Conservation (phyloP, 37 sponge, comb jelly and placozoan genomes). For the Ephydatia muelleri region DNA sequence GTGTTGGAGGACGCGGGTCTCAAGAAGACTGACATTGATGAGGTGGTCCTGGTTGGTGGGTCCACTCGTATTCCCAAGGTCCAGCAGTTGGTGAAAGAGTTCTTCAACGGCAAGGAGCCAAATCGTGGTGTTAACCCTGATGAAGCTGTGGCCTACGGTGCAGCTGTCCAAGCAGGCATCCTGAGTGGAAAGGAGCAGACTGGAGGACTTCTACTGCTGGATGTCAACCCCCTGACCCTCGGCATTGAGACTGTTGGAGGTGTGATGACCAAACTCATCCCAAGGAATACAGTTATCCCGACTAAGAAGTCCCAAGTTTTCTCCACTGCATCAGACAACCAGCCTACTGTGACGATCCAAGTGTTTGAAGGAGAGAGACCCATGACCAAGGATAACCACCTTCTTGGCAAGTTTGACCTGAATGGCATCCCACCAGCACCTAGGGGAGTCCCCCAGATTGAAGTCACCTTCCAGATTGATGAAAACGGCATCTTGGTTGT, state of each 20-base stretch:
- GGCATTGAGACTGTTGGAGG: slow-evolving; percentile 99
- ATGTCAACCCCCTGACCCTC: slow-evolving; percentile 97
- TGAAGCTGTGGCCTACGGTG: slow-evolving; percentile 99
- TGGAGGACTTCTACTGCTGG: slow-evolving; percentile 82
- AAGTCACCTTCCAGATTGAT: slow-evolving; percentile 99
- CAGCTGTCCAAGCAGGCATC: slow-evolving; percentile 98
- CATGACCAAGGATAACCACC: slow-evolving; percentile 98
- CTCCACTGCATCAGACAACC: slow-evolving; percentile 98
- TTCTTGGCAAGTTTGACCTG: slow-evolving; percentile 96
- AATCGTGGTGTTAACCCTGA: slow-evolving; percentile 97
- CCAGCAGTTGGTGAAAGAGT: slow-evolving; percentile 97
- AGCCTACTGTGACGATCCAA: slow-evolving; percentile 98
- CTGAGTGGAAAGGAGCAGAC: slow-evolving; percentile 89
- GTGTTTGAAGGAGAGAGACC: slow-evolving; percentile 98
- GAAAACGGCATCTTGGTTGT: slow-evolving; percentile 97
- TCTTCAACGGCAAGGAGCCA: slow-evolving; percentile 96
- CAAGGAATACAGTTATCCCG: slow-evolving; percentile 95
- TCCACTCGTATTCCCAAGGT: slow-evolving; percentile 98
- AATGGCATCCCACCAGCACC: slow-evolving; percentile 98
- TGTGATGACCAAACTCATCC: slow-evolving; percentile 98
- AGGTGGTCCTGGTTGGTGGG: slow-evolving; percentile 97
- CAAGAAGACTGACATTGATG: slow-evolving; percentile 87
- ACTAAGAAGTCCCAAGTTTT: slow-evolving; percentile 99
- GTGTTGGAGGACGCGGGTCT: slow-evolving; percentile 93
- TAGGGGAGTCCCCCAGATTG: slow-evolving; percentile 97